Evolutionary conservation across 1,140 invertebrate species (phyloP).

Genomic region (Procambarus virginalis): DNA sequence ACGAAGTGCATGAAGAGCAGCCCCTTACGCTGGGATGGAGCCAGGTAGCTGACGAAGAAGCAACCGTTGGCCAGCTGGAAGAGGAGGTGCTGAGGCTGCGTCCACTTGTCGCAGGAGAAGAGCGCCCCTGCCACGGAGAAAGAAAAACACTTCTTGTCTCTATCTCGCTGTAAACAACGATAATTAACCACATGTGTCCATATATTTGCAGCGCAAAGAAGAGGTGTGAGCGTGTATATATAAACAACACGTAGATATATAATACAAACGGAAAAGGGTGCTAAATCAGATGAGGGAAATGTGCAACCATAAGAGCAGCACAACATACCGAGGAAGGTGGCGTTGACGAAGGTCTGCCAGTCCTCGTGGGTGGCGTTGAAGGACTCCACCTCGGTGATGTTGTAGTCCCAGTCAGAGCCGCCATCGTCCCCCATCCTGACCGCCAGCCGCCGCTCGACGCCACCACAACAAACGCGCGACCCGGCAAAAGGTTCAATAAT

Average conservation of each 20-base stretch:
- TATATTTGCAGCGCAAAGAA: neutral
- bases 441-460: no score
- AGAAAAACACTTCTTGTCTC: neutral
- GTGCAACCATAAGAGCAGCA: neutral
- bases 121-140: constrained; percentile 21
- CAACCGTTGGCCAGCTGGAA: constrained; percentile 85
- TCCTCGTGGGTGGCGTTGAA: constrained; percentile 1
- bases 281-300: neutral
- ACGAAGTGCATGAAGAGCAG: constrained; percentile 87
- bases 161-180: no score
- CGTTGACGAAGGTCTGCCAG: neutral
- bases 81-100: constrained; percentile 80
- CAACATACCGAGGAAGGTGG: constrained; percentile 6
- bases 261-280: neutral
- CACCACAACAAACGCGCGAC: no score
- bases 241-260: neutral
- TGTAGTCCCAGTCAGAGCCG: neutral
- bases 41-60: constrained; percentile 85
- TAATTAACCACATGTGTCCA: no score
- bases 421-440: no score
- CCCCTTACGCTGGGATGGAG: constrained; percentile 84
- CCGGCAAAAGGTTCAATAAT: no score
- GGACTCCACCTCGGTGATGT: neutral
- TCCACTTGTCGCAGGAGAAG: constrained; percentile 52
- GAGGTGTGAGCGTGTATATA: neutral